phyloP scores from a whole-genome alignment of 2,797 vertebrate species.

The Phoxinus dragarum region DNA sequence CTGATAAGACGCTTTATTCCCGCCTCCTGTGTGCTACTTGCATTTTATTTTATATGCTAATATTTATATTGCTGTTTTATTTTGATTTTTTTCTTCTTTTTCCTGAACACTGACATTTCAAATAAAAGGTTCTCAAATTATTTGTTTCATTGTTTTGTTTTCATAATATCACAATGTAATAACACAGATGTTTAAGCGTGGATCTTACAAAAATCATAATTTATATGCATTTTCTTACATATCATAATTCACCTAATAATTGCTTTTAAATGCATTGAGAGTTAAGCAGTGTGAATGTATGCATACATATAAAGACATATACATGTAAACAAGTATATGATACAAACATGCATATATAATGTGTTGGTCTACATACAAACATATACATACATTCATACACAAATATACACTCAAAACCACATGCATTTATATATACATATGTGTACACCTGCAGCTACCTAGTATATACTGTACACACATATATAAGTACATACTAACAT shows the following conservation, averaged over 20 bases:
- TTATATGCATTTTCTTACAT: not conserved
- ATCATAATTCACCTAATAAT: too few species aligned
- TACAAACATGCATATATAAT: too few species aligned
- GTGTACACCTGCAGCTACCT: not conserved
- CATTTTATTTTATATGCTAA: conserved; percentile 99
- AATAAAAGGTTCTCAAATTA: conserved; percentile 92
- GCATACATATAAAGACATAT: too few species aligned
- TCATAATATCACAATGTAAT: not conserved
- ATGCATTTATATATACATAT: not conserved
- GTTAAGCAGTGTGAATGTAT: not conserved
- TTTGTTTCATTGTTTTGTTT: conserved; percentile 33
- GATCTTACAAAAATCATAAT: not conserved
- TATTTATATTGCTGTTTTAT: conserved; percentile 99
- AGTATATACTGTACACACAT: too few species aligned
- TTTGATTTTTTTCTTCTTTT: conserved; percentile 84
- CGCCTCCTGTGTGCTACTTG: conserved; percentile 85
- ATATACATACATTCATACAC: not conserved
- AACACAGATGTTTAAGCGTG: not conserved
- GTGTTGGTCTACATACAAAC: too few species aligned
- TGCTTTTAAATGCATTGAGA: too few species aligned
- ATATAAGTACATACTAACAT: too few species aligned
- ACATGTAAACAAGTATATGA: too few species aligned
- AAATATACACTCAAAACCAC: not conserved
- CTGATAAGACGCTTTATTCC: conserved; percentile 88
- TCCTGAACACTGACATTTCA: conserved; percentile 91